phyloP scores from a whole-genome alignment of 1,140 invertebrate species.

The Yoshiicerus persimilis region DNA sequence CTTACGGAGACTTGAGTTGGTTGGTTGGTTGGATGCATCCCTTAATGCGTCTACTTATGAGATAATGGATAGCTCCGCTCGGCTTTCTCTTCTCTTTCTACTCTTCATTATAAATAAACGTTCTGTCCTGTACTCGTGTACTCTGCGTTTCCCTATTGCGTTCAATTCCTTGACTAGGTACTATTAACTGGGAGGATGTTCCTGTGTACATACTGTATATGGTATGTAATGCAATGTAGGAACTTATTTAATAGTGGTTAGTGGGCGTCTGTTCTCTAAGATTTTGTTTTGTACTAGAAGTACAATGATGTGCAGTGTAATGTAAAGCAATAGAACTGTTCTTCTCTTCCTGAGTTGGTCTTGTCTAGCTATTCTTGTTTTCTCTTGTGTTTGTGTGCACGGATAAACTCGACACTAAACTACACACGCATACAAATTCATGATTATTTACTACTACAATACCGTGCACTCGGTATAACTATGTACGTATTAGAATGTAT shows the following conservation, averaged over 20 bases:
- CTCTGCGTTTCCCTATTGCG: not conserved
- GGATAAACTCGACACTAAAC: slow-evolving; percentile 2
- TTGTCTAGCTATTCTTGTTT: not conserved
- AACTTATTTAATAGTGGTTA: too few species aligned
- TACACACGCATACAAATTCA: slow-evolving; percentile 9
- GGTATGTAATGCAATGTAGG: too few species aligned
- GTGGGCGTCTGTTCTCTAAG: not conserved
- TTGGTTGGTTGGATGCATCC: slow-evolving; percentile 10
- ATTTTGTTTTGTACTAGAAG: not conserved
- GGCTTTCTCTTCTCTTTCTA: not conserved
- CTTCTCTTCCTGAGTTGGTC: not conserved
- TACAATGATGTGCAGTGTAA: not conserved
- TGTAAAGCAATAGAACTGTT: not conserved
- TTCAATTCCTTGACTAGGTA: too few species aligned
- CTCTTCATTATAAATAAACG: not conserved
- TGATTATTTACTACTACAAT: not conserved
- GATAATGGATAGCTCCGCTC: slow-evolving; percentile 25
- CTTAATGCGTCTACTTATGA: slow-evolving; percentile 36
- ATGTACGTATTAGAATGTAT: not conserved
- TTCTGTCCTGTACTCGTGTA: not conserved
- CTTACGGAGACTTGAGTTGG: not conserved
- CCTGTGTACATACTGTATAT: not conserved
- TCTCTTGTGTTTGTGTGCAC: not conserved
- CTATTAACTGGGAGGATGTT: too few species aligned
- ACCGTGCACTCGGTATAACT: not conserved